phyloP scores from a whole-genome alignment of 2,888 invertebrate species.

The Napeogenes sylphis region DNA sequence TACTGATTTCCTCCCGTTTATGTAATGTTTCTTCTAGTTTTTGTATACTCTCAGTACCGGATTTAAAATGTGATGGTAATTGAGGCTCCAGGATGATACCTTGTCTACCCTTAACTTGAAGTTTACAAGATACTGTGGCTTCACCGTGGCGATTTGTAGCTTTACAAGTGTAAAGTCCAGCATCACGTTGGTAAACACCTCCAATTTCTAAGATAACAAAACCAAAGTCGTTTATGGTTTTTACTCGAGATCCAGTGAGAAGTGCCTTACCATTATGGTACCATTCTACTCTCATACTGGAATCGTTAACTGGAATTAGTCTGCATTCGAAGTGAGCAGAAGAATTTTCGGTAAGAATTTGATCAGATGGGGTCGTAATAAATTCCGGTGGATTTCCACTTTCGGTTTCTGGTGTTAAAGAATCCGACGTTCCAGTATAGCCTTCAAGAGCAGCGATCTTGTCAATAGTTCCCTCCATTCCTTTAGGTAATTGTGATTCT shows the following conservation, averaged over 20 bases:
- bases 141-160: constrained; percentile 95
- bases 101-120: constrained; percentile 91
- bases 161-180: constrained; percentile 94
- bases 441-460: constrained; percentile 95
- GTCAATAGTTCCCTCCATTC: constrained; percentile 95
- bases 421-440: constrained; percentile 83
- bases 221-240: constrained; percentile 98
- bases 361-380: constrained; percentile 90
- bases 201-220: constrained; percentile 97
- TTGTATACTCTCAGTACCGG: constrained; percentile 93
- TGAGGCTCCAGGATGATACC: constrained; percentile 94
- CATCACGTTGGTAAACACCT: constrained; percentile 95
- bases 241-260: constrained; percentile 92
- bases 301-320: constrained; percentile 91
- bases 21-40: constrained; percentile 93
- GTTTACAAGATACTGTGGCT: constrained; percentile 90
- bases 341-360: constrained; percentile 89
- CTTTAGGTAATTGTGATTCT: constrained; percentile 93
- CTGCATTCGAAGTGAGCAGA: constrained; percentile 96
- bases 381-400: constrained; percentile 94
- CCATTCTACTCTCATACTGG: constrained; percentile 97
- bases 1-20: constrained; percentile 87
- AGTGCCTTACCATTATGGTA: constrained; percentile 97
- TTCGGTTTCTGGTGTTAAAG: constrained; percentile 86
- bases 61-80: constrained; percentile 89